Base-by-base conservation (phyloP, 2,888 invertebrate genomes). In the Heliconius charithonia region DNA sequence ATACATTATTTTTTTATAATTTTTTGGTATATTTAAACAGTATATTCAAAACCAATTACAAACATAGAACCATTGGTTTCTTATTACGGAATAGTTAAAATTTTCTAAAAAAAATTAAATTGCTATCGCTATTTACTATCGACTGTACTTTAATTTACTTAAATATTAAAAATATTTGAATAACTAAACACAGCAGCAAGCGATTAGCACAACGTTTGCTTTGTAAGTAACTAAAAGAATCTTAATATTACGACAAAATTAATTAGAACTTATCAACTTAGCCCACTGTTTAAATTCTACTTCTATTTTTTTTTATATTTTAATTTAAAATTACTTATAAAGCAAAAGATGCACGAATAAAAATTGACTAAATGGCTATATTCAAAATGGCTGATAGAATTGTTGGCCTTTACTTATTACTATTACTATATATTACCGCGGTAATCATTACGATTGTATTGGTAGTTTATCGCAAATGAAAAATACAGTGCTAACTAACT, bases 41-140 rank as follows among this genome's bases (percentile, higher is more conserved):
- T 81, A 82, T 80, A 81, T 83, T 84, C 85, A 86, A 87, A 84
- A 85, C 82, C 86, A 86, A 88, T 86, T 85, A 80, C 85, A 86
- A 84, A 84, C 82, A 80, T 83, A 76, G 79, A 83, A 80, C 79
- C 78, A 78, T 81, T 81, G 79, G 80, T 81, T 83, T 80, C 63
- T 76, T 81, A 70, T 82, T 72, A 78, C 41, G 75, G 81, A 81
- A 80, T 76, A 29, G 81, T 85, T 85, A 81, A 83, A 83, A 85
- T 84, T 83, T 74, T 82, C 87, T 87, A 88, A 84, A 85, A 85
- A 88, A 86, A 25, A 82, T 83, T 84, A 81, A 83, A 85, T 79
- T 82, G 78, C 81, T 85, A 84, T 82, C 75, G 65, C 80, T 76
- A 80, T 73, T 74, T 78, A 78, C 77, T 82, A 80, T 67, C 6